These are phyloP conservation scores for Drosophila obscura DNA, from an alignment of 1,140 invertebrate genomes.

Conservation along the genomic window DNA sequence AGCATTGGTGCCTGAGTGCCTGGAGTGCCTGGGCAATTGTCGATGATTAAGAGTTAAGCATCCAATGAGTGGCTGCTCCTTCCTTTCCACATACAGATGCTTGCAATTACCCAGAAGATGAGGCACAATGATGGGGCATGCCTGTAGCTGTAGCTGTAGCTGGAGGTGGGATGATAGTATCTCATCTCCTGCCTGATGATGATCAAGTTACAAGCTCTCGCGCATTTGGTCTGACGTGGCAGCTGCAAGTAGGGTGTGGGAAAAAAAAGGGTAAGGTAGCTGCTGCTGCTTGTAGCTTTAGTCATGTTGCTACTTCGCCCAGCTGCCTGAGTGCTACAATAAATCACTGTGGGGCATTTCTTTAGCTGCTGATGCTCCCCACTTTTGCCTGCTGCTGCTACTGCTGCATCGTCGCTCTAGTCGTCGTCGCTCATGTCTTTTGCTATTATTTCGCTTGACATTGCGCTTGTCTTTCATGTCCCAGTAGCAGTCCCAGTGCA, in stretches of 20 bases:
- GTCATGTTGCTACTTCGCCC: conserved; percentile 9
- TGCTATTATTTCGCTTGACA: conserved; percentile 76
- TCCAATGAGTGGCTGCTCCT: background rate
- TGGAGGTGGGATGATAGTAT: background rate
- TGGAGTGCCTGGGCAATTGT: background rate
- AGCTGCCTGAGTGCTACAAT: conserved; percentile 66
- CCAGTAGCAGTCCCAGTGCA: conserved; percentile 62
- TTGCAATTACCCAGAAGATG: conserved; percentile 15
- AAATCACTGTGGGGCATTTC: conserved; percentile 76
- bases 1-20: background rate
- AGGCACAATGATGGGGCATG: too few species aligned
- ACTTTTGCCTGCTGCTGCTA: conserved; percentile 4
- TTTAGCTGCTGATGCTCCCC: conserved; percentile 21
- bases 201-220: conserved; percentile 38
- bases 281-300: too few species aligned
- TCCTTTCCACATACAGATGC: background rate
- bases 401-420: conserved; percentile 13
- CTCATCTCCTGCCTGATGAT: conserved; percentile 14
- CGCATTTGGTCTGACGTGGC: conserved; percentile 37
- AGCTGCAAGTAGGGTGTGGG: background rate
- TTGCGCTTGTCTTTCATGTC: conserved; percentile 74
- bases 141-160: conserved; percentile 8
- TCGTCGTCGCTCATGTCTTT: conserved; percentile 61
- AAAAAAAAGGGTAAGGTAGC: too few species aligned
- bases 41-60: background rate